Conservation (phyloP, 2,797 vertebrate genomes). For the Knipowitschia caucasica region DNA sequence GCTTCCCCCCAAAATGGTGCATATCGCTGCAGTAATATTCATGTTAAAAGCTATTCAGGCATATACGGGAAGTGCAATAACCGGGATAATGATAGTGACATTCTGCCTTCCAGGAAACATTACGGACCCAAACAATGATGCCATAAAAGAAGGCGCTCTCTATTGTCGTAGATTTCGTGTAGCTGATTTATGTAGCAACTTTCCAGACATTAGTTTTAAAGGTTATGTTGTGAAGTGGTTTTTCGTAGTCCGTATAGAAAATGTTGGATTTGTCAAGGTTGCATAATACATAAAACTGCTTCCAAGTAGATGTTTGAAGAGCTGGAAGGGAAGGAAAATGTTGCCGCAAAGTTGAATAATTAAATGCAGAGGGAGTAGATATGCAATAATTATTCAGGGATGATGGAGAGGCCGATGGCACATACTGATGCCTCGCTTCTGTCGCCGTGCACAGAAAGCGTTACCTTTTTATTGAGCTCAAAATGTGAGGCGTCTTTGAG, state of each 20-base stretch:
- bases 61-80: constrained; percentile 32
- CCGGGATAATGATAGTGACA: constrained; percentile 29
- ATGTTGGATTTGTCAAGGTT: constrained; percentile 11
- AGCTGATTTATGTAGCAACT: not conserved
- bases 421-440: no score
- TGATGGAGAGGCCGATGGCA: no score
- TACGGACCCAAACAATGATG: constrained; percentile 7
- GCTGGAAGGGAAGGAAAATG: not conserved
- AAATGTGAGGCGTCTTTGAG: no score
- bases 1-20: constrained; percentile 45
- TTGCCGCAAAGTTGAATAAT: no score
- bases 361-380: no score
- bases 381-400: no score
- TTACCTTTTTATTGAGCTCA: no score
- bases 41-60: constrained; percentile 35
- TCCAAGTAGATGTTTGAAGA: not conserved
- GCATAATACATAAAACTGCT: not conserved
- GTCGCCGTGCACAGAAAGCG: no score
- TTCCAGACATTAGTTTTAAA: not conserved
- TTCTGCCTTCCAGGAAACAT: constrained; percentile 10
- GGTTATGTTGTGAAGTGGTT: not conserved
- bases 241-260: not conserved
- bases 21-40: constrained; percentile 31
- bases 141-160: not conserved
- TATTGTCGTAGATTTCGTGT: not conserved